Evolutionary conservation across 2,797 vertebrate genomes (phyloP).

Genomic region (Liasis olivaceus): DNA sequence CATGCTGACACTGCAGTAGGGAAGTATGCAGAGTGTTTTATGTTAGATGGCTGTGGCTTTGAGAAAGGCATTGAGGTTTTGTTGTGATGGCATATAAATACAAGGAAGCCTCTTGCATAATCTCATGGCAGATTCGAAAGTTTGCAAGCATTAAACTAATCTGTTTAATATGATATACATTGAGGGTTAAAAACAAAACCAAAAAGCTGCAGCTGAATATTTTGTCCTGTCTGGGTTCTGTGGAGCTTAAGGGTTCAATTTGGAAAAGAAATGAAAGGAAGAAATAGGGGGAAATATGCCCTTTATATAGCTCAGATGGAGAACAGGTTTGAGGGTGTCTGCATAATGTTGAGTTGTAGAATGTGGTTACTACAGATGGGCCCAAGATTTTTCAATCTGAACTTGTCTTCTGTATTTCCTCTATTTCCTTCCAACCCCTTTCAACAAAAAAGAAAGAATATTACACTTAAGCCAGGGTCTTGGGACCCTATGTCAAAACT

Average conservation of each 20-base stretch:
- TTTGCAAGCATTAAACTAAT: conserved; percentile 45
- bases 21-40: conserved; percentile 66
- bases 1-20: conserved; percentile 64
- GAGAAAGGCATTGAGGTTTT: conserved; percentile 68
- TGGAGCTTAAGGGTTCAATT: conserved; percentile 30
- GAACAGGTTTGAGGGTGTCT: conserved; percentile 52
- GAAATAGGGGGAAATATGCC: conserved; percentile 33
- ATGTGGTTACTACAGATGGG: not conserved
- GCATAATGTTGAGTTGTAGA: not conserved
- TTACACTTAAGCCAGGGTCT: not conserved
- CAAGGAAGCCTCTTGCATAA: conserved; percentile 72
- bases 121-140: conserved; percentile 69
- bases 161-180: conserved; percentile 55
- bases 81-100: conserved; percentile 70
- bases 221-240: conserved; percentile 58
- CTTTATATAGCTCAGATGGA: conserved; percentile 43
- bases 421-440: not conserved
- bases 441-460: too few relatives aligned
- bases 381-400: not conserved
- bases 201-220: conserved; percentile 56
- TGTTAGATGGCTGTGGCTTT: conserved; percentile 68
- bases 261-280: conserved; percentile 38
- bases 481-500: not conserved
- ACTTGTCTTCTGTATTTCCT: not conserved
- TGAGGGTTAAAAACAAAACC: conserved; percentile 70